Evolutionary conservation across 1,140 invertebrate genomes (phyloP), one percentile per base, ranked within the genome.

Genomic region (Drosophila nannoptera): DNA sequence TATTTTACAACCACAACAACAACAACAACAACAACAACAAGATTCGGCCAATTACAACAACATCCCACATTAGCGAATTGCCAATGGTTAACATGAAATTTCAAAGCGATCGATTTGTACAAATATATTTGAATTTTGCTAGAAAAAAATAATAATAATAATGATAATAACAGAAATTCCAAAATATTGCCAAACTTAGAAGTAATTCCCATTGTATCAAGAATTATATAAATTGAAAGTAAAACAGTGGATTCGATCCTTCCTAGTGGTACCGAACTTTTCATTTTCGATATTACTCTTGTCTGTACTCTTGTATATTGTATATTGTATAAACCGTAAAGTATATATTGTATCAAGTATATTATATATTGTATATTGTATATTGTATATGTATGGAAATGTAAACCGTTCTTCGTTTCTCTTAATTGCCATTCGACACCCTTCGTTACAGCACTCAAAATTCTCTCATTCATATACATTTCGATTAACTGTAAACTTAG

Each of bases 171-270:
- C 3, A 22, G 3, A 22, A 22, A 22, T 22, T 1, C 22, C 1
- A 22, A 22, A 22, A 22, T 22, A 22, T 22, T 22, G 22, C 22
- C 22, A 22, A 22, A 22, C 22, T 22, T 22, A 22, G 22, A 22
- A 22, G 22, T 22, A 22, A 22, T 22, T 22, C 67, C 49, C 75
- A 83, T 74, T 76, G 66, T 82, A 77, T 58, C 22, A 75, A 61
- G 71, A 77, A 78, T 87, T 78, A 86, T 78, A 88, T 78, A 76
- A 88, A 78, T 87, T 84, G 65, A 89, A 78, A 88, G 86, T 88
- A 88, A 89, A 89, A 89, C 88, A 89, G 88, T 89, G 88, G 88
- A 89, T 89, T 89, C 78, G 78, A 89, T 86, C 88, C 88, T 89
- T 89, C 88, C 88, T 81, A 89, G 77, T 77, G 69, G 77, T 73